Percentiles rank a stretch among this genome's conserved stretches.
These are phyloP conservation scores for Hydrotaea cyrtoneurina DNA, from an alignment of 2,888 invertebrate genomes.

Conservation along the genomic window DNA sequence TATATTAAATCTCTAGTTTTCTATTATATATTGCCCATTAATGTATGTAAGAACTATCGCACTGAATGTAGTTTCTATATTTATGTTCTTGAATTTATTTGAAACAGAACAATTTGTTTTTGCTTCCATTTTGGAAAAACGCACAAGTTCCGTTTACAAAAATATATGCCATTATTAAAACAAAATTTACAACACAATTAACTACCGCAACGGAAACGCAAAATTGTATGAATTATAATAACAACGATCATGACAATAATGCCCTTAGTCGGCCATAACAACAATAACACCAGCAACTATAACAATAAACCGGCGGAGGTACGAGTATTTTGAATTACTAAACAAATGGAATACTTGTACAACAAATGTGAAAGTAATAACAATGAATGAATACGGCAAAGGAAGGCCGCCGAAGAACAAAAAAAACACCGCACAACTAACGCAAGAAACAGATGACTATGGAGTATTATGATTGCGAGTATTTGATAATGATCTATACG, in stretches of 20 bases:
- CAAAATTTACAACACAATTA: conserved; percentile 34
- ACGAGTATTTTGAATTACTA: not conserved
- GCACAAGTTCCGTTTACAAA: conserved; percentile 11
- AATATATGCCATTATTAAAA: conserved; percentile 29
- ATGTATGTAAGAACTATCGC: no score
- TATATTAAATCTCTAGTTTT: no score
- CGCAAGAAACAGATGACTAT: conserved; percentile 17
- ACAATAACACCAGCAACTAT: not conserved
- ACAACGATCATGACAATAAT: conserved; percentile 23
- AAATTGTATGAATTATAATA: conserved; percentile 39
- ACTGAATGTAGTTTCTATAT: not conserved
- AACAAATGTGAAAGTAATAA: conserved; percentile 14
- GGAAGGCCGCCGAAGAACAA: not conserved
- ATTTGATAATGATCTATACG: conserved; percentile 21
- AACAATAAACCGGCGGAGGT: conserved; percentile 12
- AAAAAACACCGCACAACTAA: not conserved
- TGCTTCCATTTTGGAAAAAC: not conserved
- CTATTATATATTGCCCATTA: no score
- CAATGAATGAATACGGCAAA: not conserved
- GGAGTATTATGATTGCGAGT: conserved; percentile 1
- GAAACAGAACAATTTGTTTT: not conserved
- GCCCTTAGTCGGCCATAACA: not conserved
- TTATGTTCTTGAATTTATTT: not conserved
- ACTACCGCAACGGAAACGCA: conserved; percentile 19
- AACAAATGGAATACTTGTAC: not conserved